These are phyloP conservation scores for Lutraria lutraria DNA, from an alignment of 2,888 invertebrate genomes.

Conservation along the genomic window DNA sequence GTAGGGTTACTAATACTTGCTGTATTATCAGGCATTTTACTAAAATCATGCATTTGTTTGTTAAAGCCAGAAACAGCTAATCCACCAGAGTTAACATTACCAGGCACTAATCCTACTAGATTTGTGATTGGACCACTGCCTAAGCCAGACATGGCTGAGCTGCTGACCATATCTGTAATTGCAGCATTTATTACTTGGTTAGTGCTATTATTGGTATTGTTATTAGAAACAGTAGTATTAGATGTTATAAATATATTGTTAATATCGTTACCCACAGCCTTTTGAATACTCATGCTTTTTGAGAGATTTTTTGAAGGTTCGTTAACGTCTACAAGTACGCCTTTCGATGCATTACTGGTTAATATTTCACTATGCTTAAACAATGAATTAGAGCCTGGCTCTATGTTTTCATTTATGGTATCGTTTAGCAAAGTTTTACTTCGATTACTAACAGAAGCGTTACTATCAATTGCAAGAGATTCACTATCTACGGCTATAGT, in stretches of 20 bases:
- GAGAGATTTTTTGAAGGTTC: not conserved
- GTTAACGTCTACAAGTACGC: not conserved
- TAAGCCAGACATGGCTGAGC: slow-evolving; percentile 43
- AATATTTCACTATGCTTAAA: not conserved
- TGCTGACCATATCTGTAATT: slow-evolving; percentile 37
- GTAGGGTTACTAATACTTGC: not conserved
- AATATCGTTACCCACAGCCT: slow-evolving; percentile 1
- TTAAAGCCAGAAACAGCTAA: slow-evolving; percentile 17
- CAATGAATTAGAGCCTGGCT: not conserved
- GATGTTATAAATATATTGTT: slow-evolving; percentile 24
- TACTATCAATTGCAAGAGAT: not conserved
- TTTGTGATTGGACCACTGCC: slow-evolving; percentile 60
- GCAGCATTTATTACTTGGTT: slow-evolving; percentile 30
- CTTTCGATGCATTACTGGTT: not conserved
- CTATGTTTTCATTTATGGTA: not conserved
- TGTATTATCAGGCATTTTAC: not conserved
- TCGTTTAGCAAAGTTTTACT: not conserved
- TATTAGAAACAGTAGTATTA: slow-evolving; percentile 24
- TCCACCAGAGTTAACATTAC: slow-evolving; percentile 27
- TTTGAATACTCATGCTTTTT: not conserved
- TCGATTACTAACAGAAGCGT: not conserved
- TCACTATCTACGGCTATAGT: not conserved
- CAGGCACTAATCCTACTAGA: slow-evolving; percentile 41
- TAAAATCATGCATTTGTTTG: slow-evolving; percentile 20
- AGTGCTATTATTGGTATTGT: slow-evolving; percentile 2